These are phyloP conservation scores for Xylota sylvarum DNA, from an alignment of 2,888 invertebrate species.

Conservation along the genomic window DNA sequence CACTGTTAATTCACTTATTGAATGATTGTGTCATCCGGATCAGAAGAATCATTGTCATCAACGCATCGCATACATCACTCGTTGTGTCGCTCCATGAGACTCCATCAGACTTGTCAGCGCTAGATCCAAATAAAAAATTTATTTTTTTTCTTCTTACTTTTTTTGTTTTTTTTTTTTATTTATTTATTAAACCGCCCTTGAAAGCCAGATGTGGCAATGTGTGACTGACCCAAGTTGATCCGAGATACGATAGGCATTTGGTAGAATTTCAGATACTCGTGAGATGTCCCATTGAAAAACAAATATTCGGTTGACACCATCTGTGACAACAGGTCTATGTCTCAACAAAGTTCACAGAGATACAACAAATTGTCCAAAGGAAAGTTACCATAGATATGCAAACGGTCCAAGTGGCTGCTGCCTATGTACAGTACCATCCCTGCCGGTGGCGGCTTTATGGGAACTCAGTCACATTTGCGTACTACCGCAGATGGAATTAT, in stretches of 20 bases:
- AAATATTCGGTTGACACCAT: background rate
- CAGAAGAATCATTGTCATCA: conserved; percentile 71
- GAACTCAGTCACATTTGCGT: conserved; percentile 45
- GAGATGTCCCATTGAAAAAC: background rate
- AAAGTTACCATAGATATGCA: conserved; percentile 34
- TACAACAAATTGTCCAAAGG: conserved; percentile 7
- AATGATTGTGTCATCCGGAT: conserved; percentile 77
- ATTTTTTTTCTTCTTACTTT: conserved; percentile 2
- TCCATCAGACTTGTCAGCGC: conserved; percentile 23
- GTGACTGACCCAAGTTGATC: conserved; percentile 72
- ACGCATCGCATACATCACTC: conserved; percentile 54
- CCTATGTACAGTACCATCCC: background rate
- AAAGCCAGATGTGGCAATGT: conserved; percentile 68
- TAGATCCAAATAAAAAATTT: conserved; percentile 28
- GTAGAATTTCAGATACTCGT: background rate
- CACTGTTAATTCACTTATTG: conserved; percentile 72
- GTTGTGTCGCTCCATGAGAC: conserved; percentile 1
- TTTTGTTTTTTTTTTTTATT: conserved; percentile 9
- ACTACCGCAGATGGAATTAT: conserved; percentile 52
- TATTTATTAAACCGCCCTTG: conserved; percentile 72
- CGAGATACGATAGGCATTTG: conserved; percentile 33
- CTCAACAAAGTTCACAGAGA: background rate
- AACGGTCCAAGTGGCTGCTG: conserved; percentile 11
- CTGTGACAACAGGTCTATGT: conserved; percentile 31
- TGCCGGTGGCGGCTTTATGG: conserved; percentile 24